Conservation (phyloP, 1,140 invertebrate species). For the Drosophila parabipectinata region DNA sequence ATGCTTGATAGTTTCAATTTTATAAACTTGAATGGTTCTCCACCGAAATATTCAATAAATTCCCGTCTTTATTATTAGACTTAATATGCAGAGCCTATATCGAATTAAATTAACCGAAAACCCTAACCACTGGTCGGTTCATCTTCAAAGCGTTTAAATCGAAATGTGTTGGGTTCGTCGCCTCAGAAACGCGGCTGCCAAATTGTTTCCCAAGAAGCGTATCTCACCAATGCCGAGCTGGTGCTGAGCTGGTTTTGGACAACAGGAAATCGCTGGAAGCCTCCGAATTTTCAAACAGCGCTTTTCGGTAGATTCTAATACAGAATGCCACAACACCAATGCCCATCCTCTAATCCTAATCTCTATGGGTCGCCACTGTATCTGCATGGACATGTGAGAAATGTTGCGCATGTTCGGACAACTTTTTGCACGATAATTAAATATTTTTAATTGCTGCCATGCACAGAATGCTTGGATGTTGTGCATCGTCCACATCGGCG, state of each 20-base stretch:
- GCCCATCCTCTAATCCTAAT: slow-evolving; percentile 13
- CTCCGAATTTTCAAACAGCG: slow-evolving; percentile 30
- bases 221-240: slow-evolving; percentile 18
- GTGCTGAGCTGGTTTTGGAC: slow-evolving; percentile 25
- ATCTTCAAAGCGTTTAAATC: slow-evolving; percentile 57
- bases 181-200: slow-evolving; percentile 34
- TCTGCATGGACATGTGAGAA: slow-evolving; percentile 67
- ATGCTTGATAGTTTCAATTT: slow-evolving; percentile 46
- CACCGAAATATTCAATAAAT: slow-evolving; percentile 48
- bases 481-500: too few relatives aligned
- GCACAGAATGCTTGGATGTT: slow-evolving; percentile 64
- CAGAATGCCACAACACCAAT: slow-evolving; percentile 28
- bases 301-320: slow-evolving; percentile 68
- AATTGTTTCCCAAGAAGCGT: slow-evolving; percentile 73
- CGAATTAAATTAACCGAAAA: slow-evolving; percentile 44
- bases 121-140: slow-evolving; percentile 34
- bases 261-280: slow-evolving; percentile 74
- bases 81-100: slow-evolving; percentile 63
- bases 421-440: slow-evolving; percentile 82
- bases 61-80: slow-evolving; percentile 57
- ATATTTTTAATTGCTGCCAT: slow-evolving; percentile 82
- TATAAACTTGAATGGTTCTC: not conserved
- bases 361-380: slow-evolving; percentile 10
- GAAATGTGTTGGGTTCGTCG: slow-evolving; percentile 55
- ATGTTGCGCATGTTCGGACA: slow-evolving; percentile 79